Conservation (phyloP, 2,797 vertebrate species). For the Semaprochilodus insignis region DNA sequence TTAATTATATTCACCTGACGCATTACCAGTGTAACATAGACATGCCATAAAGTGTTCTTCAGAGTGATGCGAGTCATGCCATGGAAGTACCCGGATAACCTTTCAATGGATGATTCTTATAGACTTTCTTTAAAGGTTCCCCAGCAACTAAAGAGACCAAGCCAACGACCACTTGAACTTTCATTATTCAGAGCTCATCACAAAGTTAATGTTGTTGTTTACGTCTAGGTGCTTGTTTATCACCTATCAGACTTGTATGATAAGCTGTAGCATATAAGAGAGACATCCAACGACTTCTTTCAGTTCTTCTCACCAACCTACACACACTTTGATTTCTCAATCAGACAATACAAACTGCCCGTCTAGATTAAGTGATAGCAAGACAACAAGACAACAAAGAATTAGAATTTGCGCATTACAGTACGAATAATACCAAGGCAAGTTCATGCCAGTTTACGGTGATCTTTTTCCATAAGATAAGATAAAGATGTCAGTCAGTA, state of each 20-base stretch:
- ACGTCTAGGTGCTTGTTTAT: not conserved
- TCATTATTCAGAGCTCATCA: too few species aligned
- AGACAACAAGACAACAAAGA: too few species aligned
- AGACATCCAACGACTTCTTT: not conserved
- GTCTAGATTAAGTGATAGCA: too few species aligned
- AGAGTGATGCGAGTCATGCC: too few species aligned
- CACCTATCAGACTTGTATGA: not conserved
- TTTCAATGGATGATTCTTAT: too few species aligned
- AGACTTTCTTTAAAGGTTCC: too few species aligned
- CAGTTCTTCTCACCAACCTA: not conserved
- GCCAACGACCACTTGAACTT: too few species aligned
- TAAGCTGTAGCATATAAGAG: not conserved
- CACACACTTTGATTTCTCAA: too few species aligned
- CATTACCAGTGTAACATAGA: not conserved
- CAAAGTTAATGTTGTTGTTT: not conserved
- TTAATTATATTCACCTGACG: not conserved
- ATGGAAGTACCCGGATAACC: too few species aligned
- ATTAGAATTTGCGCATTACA: too few species aligned
- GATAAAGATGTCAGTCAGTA: not conserved
- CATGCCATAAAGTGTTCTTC: not conserved
- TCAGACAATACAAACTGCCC: too few species aligned
- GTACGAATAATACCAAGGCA: too few species aligned
- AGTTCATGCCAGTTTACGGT: not conserved
- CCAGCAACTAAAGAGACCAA: not conserved
- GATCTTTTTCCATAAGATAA: not conserved